These are phyloP conservation scores for Pteronotus mesoamericanus DNA, from an alignment of 2,797 vertebrate genomes.

Conservation along the genomic window DNA sequence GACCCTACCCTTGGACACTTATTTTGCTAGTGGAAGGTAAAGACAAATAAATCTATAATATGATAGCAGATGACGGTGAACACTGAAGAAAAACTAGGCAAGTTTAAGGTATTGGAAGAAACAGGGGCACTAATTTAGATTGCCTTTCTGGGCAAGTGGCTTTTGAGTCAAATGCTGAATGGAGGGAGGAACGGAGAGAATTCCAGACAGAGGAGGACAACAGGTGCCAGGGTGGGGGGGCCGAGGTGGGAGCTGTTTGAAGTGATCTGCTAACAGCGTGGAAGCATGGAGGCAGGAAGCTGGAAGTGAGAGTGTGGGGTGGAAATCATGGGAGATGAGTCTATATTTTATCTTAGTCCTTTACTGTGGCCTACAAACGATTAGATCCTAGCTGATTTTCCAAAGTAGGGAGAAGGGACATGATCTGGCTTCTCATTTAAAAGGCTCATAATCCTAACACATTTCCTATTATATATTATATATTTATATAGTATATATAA, in stretches of 20 bases:
- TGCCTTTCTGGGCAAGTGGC: neutral
- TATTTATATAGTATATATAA: neutral
- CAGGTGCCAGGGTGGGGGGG: neutral
- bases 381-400: neutral
- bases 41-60: neutral
- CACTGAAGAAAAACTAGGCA: neutral
- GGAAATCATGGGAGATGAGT: neutral
- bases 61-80: neutral
- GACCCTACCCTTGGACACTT: neutral
- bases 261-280: neutral
- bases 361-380: neutral
- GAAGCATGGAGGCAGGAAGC: neutral
- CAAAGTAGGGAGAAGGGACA: neutral
- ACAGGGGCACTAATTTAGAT: neutral
- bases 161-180: neutral
- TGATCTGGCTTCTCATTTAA: neutral
- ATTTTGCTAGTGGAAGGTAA: neutral
- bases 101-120: neutral
- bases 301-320: neutral
- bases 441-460: neutral
- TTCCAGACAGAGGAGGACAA: neutral
- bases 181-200: neutral
- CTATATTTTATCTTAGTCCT: neutral
- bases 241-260: neutral
- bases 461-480: neutral